Evolutionary conservation across 2,888 invertebrate species (phyloP).

Genomic region (Geophilus truncorum): DNA sequence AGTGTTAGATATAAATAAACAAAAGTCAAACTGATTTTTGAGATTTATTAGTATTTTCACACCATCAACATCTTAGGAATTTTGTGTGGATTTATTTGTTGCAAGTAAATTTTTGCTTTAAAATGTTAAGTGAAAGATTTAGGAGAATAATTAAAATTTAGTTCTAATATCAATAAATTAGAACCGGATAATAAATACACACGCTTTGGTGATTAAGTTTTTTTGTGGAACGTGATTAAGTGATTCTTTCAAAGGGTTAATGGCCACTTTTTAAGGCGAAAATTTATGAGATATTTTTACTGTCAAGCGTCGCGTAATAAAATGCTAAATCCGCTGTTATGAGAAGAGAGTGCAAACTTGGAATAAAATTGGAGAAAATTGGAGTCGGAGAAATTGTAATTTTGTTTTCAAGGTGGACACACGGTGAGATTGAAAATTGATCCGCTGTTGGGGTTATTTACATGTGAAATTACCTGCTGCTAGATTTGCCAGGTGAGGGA

Average conservation of each 20-base stretch:
- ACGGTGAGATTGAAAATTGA: too few species aligned
- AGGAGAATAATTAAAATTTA: neutral
- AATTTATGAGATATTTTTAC: neutral
- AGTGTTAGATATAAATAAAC: too few species aligned
- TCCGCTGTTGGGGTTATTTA: neutral
- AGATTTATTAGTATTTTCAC: too few species aligned
- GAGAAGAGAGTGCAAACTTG: neutral
- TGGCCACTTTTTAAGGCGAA: neutral
- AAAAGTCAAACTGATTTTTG: too few species aligned
- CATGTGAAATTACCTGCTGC: neutral
- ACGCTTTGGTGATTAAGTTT: neutral
- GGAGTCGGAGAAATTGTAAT: too few species aligned
- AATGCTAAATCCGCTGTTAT: neutral
- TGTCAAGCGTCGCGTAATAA: neutral
- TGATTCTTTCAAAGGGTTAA: neutral
- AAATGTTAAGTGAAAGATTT: too few species aligned
- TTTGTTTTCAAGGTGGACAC: too few species aligned
- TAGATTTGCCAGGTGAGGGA: neutral
- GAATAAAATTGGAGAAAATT: neutral
- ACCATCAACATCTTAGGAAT: too few species aligned
- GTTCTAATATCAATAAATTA: neutral
- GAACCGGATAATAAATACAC: neutral
- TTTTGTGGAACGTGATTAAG: neutral
- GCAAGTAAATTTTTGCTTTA: too few species aligned
- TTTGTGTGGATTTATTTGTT: too few species aligned